Evolutionary conservation across 53 echinoderm and acorn worm species (phyloP), one percentile per base, ranked within the genome.

Genomic region (Pentamera pediparva): DNA sequence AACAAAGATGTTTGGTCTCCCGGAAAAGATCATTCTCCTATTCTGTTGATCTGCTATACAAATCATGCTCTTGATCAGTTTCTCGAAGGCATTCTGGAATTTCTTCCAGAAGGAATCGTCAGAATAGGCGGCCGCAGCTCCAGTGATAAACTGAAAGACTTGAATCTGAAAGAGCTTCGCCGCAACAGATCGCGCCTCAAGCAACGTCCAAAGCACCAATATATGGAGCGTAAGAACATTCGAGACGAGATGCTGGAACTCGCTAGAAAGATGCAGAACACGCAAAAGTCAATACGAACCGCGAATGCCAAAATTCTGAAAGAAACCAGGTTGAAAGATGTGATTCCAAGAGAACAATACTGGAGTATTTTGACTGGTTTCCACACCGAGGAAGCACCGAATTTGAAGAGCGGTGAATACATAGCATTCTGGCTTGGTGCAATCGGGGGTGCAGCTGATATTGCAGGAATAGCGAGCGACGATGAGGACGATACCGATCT

Each of bases 11-110:
- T 73, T 24, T 96, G 96, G 88, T 56, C 43, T 18, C 60, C 38
- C 7, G 29, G 4, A 0, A 33, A 72, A 35, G 41, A 78, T 43
- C 22, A 53, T 18, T 36, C 71, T 18, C 96, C 96, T 4, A 82
- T 96, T 19, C 69, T 96, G 9, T 32, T 96, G 29, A 87, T 95
- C 5, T 95, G 90, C 35, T 88, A 61, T 55, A 95, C 95, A 35
- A 95, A 90, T 39, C 95, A 95, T 48, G 96, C 96, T 0, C 78
- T 96, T 5, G 96, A 96, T 54, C 96, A 96, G 59, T 96, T 96
- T 74, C 75, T 96, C 7, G 90, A 91, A 43, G 96, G 96, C 6
- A 83, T 91, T 20, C 28, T 77, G 10, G 28, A 72, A 38, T 96
- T 96, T 36, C 76, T 74, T 17, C 75, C 54, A 10, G 61, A 70